Percentiles rank a stretch among this genome's conserved stretches.
phyloP scores from a whole-genome alignment of 2,113 vertebrate species.

The Barnardius zonarius region DNA sequence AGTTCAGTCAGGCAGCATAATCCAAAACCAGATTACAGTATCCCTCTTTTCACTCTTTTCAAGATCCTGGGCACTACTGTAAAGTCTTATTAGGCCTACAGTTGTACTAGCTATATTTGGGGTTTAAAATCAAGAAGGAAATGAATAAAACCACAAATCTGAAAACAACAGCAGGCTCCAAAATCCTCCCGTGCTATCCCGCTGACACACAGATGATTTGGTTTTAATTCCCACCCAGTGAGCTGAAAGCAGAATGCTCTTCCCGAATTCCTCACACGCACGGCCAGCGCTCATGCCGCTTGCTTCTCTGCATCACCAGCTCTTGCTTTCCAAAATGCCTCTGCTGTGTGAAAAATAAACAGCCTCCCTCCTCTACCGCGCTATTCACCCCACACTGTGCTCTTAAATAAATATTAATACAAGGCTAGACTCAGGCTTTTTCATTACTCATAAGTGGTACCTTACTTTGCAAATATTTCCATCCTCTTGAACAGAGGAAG shows the following conservation, averaged over 20 bases:
- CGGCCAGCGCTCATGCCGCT: background rate
- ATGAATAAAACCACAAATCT: constrained; percentile 27
- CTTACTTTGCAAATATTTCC: constrained; percentile 41
- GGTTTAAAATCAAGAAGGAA: constrained; percentile 26
- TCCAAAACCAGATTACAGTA: background rate
- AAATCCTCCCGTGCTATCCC: background rate
- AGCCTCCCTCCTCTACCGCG: constrained; percentile 2
- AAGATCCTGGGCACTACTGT: background rate
- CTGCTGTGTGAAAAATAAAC: constrained; percentile 55
- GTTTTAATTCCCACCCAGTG: constrained; percentile 22
- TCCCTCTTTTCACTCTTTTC: background rate
- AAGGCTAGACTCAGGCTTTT: background rate
- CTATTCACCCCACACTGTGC: background rate
- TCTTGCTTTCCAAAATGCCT: constrained; percentile 39
- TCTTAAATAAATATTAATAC: constrained; percentile 54
- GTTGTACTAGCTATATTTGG: background rate
- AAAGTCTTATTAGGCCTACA: background rate
- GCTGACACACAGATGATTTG: constrained; percentile 33
- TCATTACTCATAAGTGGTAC: background rate
- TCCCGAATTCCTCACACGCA: background rate
- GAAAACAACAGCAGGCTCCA: constrained; percentile 28
- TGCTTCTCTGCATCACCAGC: background rate
- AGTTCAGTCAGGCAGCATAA: background rate
- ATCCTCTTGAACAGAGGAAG: background rate
- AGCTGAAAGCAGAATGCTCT: background rate